Percentiles rank a stretch among this genome's conserved stretches.
Conservation (phyloP, 2,113 vertebrate species). For the Orthochromis malagaraziensis region DNA sequence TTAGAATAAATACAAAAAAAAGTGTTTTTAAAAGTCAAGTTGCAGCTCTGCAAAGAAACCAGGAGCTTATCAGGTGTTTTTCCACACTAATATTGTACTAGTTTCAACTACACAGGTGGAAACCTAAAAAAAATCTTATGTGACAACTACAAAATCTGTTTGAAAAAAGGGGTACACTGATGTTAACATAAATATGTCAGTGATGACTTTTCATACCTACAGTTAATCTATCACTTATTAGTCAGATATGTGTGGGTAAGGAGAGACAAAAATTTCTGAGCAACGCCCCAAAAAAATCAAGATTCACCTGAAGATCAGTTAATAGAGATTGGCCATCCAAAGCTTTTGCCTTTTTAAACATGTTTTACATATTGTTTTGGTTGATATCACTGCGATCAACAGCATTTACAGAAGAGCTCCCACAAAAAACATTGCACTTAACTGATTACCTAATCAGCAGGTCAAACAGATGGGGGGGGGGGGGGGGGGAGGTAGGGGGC, state of each 20-base stretch:
- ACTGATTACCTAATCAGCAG: not conserved
- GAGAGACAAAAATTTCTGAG: too few relatives aligned
- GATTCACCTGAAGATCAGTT: too few relatives aligned
- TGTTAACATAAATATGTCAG: not conserved
- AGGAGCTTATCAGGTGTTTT: not conserved
- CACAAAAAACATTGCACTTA: not conserved
- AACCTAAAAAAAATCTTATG: not conserved
- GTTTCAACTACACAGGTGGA: not conserved
- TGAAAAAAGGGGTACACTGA: fast-evolving
- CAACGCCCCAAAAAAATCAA: too few relatives aligned
- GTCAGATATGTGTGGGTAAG: not conserved
- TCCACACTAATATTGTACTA: not conserved
- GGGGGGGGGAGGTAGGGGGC: too few relatives aligned
- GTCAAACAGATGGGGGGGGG: not conserved
- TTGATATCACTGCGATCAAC: not conserved
- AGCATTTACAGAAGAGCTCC: not conserved
- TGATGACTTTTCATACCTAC: not conserved
- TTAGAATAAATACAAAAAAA: not conserved
- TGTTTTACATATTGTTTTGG: not conserved
- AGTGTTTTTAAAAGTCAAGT: not conserved
- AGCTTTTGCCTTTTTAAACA: too few relatives aligned
- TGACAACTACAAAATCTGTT: not conserved
- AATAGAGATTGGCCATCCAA: too few relatives aligned
- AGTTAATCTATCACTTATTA: not conserved
- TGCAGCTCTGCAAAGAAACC: not conserved